These are phyloP conservation scores for Columba livia DNA, from an alignment of 2,113 vertebrate genomes.

Conservation along the genomic window DNA sequence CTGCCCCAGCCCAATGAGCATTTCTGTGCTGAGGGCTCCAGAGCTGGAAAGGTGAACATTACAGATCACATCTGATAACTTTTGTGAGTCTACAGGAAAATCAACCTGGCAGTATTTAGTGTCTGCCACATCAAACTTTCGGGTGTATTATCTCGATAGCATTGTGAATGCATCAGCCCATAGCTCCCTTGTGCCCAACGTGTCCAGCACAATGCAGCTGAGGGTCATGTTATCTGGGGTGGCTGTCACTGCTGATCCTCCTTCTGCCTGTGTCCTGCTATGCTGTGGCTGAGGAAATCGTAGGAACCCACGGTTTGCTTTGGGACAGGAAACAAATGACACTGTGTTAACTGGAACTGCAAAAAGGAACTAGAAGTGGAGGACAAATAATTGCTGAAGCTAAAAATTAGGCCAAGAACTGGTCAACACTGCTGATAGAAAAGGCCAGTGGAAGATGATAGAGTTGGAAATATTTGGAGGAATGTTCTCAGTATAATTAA, in stretches of 20 bases:
- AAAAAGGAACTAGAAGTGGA: neutral
- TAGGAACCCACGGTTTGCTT: fast-evolving
- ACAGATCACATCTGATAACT: neutral
- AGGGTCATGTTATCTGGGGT: fast-evolving
- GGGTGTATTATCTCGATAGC: fast-evolving
- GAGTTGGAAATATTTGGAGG: neutral
- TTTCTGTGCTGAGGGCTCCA: too few species aligned
- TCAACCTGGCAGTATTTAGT: neutral
- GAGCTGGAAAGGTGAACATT: neutral
- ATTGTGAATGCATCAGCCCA: fast-evolving
- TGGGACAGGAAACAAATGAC: neutral
- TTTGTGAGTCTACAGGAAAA: neutral
- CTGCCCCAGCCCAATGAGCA: too few species aligned
- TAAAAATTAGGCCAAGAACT: neutral
- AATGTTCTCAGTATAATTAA: slow-evolving; percentile 13
- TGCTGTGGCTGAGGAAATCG: fast-evolving
- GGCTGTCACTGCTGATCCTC: neutral
- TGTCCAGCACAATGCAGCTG: fast-evolving
- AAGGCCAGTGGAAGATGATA: neutral
- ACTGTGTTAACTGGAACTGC: neutral
- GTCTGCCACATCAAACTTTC: neutral
- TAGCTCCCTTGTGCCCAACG: neutral
- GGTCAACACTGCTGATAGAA: neutral
- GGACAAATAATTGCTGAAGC: neutral
- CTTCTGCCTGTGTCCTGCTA: neutral